phyloP scores from a whole-genome alignment of 2,888 invertebrate species.

The Drosophila kambysellisi region DNA sequence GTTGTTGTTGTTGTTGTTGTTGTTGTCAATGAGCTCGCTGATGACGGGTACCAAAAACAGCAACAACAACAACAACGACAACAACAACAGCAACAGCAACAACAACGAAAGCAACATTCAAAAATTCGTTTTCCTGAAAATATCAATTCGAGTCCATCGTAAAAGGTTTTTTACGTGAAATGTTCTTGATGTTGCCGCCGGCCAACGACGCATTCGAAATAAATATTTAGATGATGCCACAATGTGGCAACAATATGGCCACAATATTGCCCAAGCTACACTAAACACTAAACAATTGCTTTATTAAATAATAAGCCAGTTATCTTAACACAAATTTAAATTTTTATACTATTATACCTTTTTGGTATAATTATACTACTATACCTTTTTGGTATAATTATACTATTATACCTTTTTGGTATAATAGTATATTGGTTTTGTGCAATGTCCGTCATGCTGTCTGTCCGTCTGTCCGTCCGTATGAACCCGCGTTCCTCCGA shows the following conservation, averaged over 20 bases:
- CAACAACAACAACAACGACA: constrained; percentile 8
- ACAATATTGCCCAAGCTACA: background rate
- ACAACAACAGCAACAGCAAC: constrained; percentile 15
- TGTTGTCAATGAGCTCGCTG: constrained; percentile 51
- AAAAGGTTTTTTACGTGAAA: constrained; percentile 66
- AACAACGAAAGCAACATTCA: constrained; percentile 35
- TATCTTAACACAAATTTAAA: background rate
- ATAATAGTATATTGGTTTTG: no score
- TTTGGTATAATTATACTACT: no score
- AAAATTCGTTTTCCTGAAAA: constrained; percentile 66
- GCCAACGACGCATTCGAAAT: constrained; percentile 44
- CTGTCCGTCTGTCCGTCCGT: no score
- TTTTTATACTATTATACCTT: no score
- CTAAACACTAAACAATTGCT: background rate
- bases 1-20: constrained; percentile 23
- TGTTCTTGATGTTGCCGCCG: constrained; percentile 26
- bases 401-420: no score
- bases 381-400: no score
- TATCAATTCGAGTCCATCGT: constrained; percentile 71
- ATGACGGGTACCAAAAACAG: constrained; percentile 28
- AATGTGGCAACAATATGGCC: constrained; percentile 32
- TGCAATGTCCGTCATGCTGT: no score
- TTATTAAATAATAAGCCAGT: background rate
- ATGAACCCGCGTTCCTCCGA: no score
- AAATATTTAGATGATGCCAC: constrained; percentile 43